Conservation (phyloP, 2,888 invertebrate genomes). For the Smittia aterrima region DNA sequence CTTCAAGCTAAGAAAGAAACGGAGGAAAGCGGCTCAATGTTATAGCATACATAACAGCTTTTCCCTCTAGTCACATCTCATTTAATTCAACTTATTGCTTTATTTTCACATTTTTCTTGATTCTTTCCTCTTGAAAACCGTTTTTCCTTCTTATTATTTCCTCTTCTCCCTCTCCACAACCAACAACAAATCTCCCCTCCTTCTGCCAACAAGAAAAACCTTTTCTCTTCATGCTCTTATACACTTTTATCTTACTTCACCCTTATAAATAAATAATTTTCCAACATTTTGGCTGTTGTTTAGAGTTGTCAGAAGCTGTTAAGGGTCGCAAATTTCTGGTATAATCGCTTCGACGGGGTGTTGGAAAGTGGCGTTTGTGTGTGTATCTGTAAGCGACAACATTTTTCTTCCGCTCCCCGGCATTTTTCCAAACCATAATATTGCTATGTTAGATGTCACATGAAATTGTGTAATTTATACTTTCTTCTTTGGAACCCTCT, state of each 20-base stretch:
- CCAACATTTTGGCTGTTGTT: constrained; percentile 41
- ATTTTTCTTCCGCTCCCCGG: neutral
- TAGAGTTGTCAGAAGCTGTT: constrained; percentile 41
- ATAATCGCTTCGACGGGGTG: constrained; percentile 20
- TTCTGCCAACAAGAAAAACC: neutral
- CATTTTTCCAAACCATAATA: constrained; percentile 33
- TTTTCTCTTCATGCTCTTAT: constrained; percentile 31
- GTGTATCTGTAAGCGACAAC: neutral
- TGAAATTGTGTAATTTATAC: constrained; percentile 41
- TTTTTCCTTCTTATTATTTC: constrained; percentile 11
- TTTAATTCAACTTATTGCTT: constrained; percentile 42
- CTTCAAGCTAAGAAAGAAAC: neutral
- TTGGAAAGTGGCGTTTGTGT: neutral
- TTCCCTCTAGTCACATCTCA: constrained; percentile 41
- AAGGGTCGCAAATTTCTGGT: constrained; percentile 38
- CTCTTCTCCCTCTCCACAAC: neutral
- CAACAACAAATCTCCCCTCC: neutral
- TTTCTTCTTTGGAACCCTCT: neutral
- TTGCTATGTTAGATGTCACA: constrained; percentile 39
- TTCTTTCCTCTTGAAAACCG: constrained; percentile 21
- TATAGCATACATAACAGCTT: neutral
- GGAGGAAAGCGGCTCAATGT: neutral
- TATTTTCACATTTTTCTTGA: constrained; percentile 41
- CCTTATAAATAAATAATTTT: constrained; percentile 42
- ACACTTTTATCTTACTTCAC: constrained; percentile 41